These are phyloP conservation scores for Chelonoidis abingdonii DNA, from an alignment of 2,113 vertebrate genomes.

Conservation along the genomic window DNA sequence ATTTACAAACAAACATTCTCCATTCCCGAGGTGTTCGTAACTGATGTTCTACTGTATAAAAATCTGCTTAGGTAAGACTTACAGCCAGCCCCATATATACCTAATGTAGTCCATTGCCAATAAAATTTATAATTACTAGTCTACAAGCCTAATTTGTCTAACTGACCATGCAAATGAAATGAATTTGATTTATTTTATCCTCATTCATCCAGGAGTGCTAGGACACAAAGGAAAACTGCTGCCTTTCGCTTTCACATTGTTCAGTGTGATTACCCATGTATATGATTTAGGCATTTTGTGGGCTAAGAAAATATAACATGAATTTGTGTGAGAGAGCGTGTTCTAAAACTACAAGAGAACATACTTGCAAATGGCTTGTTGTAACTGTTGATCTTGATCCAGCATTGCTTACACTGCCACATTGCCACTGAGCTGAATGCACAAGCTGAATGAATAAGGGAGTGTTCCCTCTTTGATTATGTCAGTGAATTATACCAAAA, in stretches of 20 bases:
- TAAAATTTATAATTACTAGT: background rate
- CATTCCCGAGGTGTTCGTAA: too few species aligned
- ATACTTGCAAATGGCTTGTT: background rate
- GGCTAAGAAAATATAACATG: background rate
- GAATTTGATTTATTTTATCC: background rate
- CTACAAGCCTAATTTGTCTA: background rate
- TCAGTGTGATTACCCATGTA: background rate
- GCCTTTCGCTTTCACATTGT: background rate
- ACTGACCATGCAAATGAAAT: background rate
- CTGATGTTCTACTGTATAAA: background rate
- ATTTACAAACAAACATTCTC: too few species aligned
- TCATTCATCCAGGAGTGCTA: background rate
- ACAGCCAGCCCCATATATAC: background rate
- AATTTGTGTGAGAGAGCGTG: background rate
- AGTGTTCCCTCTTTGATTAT: background rate
- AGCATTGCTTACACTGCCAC: accelerated
- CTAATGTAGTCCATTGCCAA: background rate
- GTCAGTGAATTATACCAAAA: background rate
- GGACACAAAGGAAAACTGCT: background rate
- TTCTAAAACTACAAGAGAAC: background rate
- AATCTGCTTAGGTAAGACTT: background rate
- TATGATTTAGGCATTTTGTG: background rate
- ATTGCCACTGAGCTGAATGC: background rate
- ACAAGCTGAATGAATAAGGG: background rate
- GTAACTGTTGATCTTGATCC: background rate